Conservation (phyloP, 2,888 invertebrate genomes). For the Cyaniris semiargus region DNA sequence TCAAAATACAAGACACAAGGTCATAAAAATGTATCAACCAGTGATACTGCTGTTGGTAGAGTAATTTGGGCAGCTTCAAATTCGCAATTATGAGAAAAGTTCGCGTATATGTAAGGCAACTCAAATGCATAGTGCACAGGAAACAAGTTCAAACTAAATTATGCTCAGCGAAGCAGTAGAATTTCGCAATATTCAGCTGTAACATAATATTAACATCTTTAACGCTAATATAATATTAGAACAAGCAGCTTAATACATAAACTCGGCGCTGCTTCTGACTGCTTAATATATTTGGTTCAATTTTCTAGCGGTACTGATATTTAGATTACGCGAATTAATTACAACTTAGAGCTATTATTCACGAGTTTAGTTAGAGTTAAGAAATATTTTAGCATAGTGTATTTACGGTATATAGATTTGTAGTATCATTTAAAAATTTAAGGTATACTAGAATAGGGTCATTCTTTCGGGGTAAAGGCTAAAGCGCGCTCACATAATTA, state of each 20-base stretch:
- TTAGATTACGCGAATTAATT: conserved; percentile 4
- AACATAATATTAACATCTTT: conserved; percentile 25
- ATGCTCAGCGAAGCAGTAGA: conserved; percentile 9
- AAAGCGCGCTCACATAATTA: no score
- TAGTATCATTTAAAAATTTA: neutral
- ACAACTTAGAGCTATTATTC: neutral
- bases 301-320: neutral
- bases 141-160: conserved; percentile 11
- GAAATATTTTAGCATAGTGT: neutral
- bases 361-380: neutral
- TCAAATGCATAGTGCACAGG: conserved; percentile 15
- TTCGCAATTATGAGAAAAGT: conserved; percentile 19
- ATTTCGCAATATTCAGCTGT: conserved; percentile 10
- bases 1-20: neutral
- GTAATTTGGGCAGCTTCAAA: conserved; percentile 18
- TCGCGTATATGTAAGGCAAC: neutral
- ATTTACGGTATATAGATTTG: neutral
- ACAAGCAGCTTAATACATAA: conserved; percentile 22
- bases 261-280: neutral
- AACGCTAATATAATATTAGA: conserved; percentile 15
- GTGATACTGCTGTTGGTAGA: neutral
- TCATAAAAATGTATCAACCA: neutral
- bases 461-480: no score
- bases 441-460: neutral
- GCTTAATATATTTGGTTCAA: conserved; percentile 26